These are phyloP conservation scores for Geococcyx californianus DNA, from an alignment of 2,113 vertebrate genomes.

Conservation along the genomic window DNA sequence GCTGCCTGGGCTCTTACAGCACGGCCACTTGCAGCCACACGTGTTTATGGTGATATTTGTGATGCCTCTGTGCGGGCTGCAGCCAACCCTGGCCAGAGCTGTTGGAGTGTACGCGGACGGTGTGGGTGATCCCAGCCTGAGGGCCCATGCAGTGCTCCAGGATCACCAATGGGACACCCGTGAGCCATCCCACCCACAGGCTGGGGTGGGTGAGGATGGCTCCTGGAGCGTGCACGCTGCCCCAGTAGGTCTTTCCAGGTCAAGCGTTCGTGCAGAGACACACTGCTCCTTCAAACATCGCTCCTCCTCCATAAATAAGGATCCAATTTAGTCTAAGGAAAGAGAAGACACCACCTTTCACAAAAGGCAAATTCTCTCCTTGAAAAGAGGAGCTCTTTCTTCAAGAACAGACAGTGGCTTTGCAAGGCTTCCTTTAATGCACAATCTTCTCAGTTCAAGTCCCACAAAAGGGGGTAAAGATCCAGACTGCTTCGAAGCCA, in stretches of 20 bases:
- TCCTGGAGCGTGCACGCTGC: not conserved
- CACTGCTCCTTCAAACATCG: not conserved
- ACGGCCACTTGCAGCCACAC: fast-evolving
- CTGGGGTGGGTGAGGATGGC: not conserved
- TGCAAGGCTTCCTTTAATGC: not conserved
- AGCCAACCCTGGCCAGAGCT: not conserved
- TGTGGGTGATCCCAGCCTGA: not conserved
- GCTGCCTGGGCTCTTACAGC: not conserved
- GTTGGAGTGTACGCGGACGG: fast-evolving
- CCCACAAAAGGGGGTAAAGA: constrained; percentile 2
- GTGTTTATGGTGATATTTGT: fast-evolving
- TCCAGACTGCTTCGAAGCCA: not conserved
- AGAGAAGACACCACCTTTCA: not conserved
- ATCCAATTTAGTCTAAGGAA: not conserved
- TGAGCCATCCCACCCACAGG: fast-evolving
- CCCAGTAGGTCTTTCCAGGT: constrained; percentile 27
- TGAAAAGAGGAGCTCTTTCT: constrained; percentile 49
- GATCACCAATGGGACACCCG: not conserved
- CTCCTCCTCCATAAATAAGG: constrained; percentile 41
- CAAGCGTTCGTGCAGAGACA: not conserved
- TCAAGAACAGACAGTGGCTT: constrained; percentile 7
- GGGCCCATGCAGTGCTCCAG: not conserved
- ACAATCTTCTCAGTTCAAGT: not conserved
- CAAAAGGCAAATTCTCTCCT: constrained; percentile 42
- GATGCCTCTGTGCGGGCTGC: not conserved